Percentiles rank a stretch among this genome's conserved stretches.
These are phyloP conservation scores for Tauraco erythrolophus DNA, from an alignment of 2,113 vertebrate genomes.

Conservation along the genomic window DNA sequence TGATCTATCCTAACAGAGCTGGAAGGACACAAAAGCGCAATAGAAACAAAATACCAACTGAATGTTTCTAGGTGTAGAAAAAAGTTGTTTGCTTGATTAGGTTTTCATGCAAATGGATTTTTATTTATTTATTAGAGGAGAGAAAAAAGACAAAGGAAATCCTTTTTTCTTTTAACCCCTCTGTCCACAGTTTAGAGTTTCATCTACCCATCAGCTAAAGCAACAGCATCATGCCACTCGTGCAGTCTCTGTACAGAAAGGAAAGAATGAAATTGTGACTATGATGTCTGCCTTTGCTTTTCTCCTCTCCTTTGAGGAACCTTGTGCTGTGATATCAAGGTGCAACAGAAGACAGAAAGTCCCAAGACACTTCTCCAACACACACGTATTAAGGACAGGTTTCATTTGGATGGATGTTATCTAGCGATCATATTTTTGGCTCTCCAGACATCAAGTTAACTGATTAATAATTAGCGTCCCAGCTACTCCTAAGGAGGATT, in stretches of 20 bases:
- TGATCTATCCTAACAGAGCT: background rate
- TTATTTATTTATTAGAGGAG: too few relatives aligned
- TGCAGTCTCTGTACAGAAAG: background rate
- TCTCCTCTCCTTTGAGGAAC: background rate
- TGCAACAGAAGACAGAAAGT: background rate
- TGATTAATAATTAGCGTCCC: background rate
- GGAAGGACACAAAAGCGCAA: background rate
- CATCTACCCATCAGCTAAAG: background rate
- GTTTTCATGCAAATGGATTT: background rate
- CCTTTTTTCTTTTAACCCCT: background rate
- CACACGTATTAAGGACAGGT: accelerated
- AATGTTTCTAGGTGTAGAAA: background rate
- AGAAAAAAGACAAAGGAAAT: background rate
- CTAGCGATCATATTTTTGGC: background rate
- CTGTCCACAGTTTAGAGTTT: background rate
- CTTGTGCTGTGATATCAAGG: background rate
- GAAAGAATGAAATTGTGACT: background rate
- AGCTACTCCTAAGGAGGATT: background rate
- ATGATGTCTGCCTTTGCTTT: background rate
- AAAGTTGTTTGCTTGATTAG: background rate
- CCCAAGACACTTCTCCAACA: background rate
- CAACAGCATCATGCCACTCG: background rate
- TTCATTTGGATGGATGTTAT: background rate
- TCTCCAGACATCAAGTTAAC: background rate
- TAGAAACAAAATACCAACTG: background rate